These are phyloP conservation scores for Aporophyla lueneburgensis DNA, from an alignment of 2,888 invertebrate genomes.

Conservation along the genomic window DNA sequence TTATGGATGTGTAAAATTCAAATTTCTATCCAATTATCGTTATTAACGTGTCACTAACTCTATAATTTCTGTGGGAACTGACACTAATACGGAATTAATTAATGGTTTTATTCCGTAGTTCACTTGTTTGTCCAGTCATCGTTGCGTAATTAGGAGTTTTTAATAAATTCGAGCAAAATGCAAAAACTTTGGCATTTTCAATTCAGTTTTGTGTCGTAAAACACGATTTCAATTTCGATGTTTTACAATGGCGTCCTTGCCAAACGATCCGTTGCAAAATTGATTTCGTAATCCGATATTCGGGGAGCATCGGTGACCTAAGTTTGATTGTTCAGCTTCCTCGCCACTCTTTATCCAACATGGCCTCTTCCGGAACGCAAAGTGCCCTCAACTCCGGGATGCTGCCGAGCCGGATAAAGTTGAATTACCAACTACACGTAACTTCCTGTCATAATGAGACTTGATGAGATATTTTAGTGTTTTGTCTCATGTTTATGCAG, in stretches of 20 bases:
- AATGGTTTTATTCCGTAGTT: constrained; percentile 72
- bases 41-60: constrained; percentile 72
- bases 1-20: constrained; percentile 30
- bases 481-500: not conserved
- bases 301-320: constrained; percentile 69
- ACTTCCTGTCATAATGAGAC: constrained; percentile 73
- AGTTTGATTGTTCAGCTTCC: constrained; percentile 71
- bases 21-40: constrained; percentile 55
- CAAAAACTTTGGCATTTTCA: constrained; percentile 43
- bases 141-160: constrained; percentile 70
- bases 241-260: constrained; percentile 26
- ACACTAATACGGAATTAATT: constrained; percentile 75
- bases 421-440: constrained; percentile 75
- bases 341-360: constrained; percentile 74
- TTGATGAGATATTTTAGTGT: constrained; percentile 46
- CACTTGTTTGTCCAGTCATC: constrained; percentile 76
- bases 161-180: constrained; percentile 52
- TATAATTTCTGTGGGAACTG: constrained; percentile 69
- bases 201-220: constrained; percentile 35
- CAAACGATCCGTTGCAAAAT: constrained; percentile 49
- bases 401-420: constrained; percentile 74
- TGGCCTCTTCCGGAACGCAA: constrained; percentile 75
- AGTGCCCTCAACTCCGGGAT: constrained; percentile 76
- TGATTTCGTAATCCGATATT: constrained; percentile 69
- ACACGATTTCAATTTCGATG: constrained; percentile 25